These are phyloP conservation scores for Atractosteus spatula DNA, from an alignment of 2,113 vertebrate species.

Conservation along the genomic window DNA sequence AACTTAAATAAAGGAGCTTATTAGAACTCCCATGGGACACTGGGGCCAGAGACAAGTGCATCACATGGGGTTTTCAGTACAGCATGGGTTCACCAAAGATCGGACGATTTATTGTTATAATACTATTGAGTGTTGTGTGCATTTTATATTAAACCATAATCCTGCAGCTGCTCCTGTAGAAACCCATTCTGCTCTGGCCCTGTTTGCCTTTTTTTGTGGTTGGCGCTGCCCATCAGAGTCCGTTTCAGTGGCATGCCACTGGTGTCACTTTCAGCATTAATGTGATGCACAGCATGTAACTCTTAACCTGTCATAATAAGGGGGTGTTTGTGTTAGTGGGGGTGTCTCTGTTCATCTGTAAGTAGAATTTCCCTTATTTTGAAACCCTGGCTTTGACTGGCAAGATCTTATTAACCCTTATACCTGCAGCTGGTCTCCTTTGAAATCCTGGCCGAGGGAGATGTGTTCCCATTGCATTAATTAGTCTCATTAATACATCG, in stretches of 20 bases:
- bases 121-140: conserved; percentile 30
- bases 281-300: conserved; percentile 26
- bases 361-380: neutral
- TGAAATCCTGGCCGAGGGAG: conserved; percentile 54
- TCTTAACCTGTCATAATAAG: conserved; percentile 21
- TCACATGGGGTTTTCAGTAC: conserved; percentile 33
- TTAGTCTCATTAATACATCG: conserved; percentile 39
- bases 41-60: conserved; percentile 44
- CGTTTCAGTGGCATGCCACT: conserved; percentile 29
- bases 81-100: conserved; percentile 22
- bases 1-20: conserved; percentile 65
- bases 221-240: conserved; percentile 35
- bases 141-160: conserved; percentile 62
- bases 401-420: conserved; percentile 17
- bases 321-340: conserved; percentile 10
- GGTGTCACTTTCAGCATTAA: conserved; percentile 38
- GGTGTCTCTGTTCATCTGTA: conserved; percentile 28
- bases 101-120: neutral
- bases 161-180: conserved; percentile 64
- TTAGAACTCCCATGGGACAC: conserved; percentile 40
- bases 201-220: conserved; percentile 24
- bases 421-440: conserved; percentile 64
- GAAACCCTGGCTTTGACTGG: neutral
- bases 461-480: conserved; percentile 51
- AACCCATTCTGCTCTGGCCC: conserved; percentile 20